A percentile compares a stretch with the other conserved stretches of the same genome.
Conservation (phyloP, 2,888 invertebrate species). For the Trypoxylon attenuatum region DNA sequence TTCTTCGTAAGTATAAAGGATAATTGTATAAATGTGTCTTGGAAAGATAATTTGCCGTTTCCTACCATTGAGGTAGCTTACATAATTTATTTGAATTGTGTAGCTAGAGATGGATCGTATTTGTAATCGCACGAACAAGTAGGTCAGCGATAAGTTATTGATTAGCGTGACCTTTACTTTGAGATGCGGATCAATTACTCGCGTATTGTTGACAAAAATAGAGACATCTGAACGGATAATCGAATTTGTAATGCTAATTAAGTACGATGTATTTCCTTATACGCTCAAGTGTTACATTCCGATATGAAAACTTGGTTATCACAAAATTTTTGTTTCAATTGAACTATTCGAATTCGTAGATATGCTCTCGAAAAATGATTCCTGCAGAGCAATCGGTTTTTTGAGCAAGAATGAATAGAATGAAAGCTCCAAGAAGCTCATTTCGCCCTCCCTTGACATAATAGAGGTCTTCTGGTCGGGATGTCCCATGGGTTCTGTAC, state of each 20-base stretch:
- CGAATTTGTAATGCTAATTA: not conserved
- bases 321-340: too few species aligned
- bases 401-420: constrained; percentile 43
- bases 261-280: not conserved
- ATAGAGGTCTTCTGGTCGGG: constrained; percentile 58
- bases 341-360: constrained; percentile 17
- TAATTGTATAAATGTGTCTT: too few species aligned
- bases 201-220: not conserved
- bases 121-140: not conserved
- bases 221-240: not conserved
- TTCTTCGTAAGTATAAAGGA: too few species aligned
- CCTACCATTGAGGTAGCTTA: too few species aligned
- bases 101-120: not conserved
- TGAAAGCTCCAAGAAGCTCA: constrained; percentile 58
- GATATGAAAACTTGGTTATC: too few species aligned
- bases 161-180: constrained; percentile 1
- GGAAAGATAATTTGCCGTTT: too few species aligned
- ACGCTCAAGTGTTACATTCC: too few species aligned
- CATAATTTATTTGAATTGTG: too few species aligned
- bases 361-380: constrained; percentile 41
- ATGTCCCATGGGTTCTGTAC: constrained; percentile 57
- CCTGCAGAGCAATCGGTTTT: constrained; percentile 49
- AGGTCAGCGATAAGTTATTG: constrained; percentile 11
- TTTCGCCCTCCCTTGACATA: constrained; percentile 57
- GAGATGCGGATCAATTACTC: not conserved